phyloP scores from a whole-genome alignment of 1,140 invertebrate genomes.

The Pogonomyrmex californicus region DNA sequence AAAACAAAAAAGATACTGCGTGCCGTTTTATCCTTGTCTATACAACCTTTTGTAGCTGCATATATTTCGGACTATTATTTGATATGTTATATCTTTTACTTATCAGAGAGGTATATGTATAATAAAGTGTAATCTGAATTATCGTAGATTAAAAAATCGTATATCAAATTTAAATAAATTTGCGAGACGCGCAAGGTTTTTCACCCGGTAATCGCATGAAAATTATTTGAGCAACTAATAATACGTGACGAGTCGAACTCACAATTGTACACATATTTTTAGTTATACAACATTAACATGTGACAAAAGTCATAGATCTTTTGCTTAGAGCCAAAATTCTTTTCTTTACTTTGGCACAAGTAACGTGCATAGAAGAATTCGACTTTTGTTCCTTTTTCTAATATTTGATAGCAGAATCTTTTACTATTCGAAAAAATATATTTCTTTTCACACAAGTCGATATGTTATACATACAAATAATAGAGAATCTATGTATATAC shows the following conservation, averaged over 20 bases:
- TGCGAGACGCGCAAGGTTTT: neutral
- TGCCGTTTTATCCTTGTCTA: conserved; percentile 32
- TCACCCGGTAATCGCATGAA: neutral
- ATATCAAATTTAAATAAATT: conserved; percentile 10
- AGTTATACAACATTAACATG: conserved; percentile 40
- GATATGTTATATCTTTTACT: conserved; percentile 62
- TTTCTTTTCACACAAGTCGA: conserved; percentile 51
- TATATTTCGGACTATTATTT: conserved; percentile 36
- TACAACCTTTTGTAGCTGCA: conserved; percentile 7
- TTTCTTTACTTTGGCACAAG: conserved; percentile 68
- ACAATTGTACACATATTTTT: conserved; percentile 37
- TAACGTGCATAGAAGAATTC: conserved; percentile 54
- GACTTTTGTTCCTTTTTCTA: conserved; percentile 24
- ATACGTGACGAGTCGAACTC: conserved; percentile 46
- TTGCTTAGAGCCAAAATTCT: conserved; percentile 22
- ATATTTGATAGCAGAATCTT: conserved; percentile 8
- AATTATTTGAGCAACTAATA: conserved; percentile 72
- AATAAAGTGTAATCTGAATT: conserved; percentile 31
- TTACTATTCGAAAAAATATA: conserved; percentile 53
- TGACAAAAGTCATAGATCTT: conserved; percentile 27
- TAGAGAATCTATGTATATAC: conserved; percentile 27
- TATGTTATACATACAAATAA: conserved; percentile 17
- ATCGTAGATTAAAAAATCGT: conserved; percentile 1
- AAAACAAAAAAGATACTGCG: neutral
- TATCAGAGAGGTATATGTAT: conserved; percentile 15